Evolutionary conservation across 2,888 invertebrate species (phyloP).

Genomic region (Hedychridium roseum): DNA sequence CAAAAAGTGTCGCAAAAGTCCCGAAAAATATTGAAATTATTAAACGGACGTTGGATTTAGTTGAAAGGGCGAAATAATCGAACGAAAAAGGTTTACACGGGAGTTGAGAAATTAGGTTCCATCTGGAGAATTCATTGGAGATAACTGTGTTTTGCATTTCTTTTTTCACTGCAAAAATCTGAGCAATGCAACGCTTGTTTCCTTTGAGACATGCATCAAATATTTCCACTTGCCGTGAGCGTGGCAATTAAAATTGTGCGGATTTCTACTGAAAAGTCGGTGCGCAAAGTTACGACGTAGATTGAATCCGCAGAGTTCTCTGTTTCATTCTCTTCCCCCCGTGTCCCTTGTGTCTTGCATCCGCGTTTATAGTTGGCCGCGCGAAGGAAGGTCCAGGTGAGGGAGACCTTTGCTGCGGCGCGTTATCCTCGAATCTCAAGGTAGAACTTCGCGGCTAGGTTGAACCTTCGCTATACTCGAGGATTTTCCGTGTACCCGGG

Average conservation of each 20-base stretch:
- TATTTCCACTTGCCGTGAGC: neutral
- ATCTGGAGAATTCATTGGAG: too few species aligned
- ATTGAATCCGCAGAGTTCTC: neutral
- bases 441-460: constrained; percentile 26
- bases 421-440: constrained; percentile 32
- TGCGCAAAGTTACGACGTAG: constrained; percentile 6
- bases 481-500: constrained; percentile 1
- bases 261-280: constrained; percentile 2
- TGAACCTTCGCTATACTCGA: constrained; percentile 3
- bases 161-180: too few species aligned
- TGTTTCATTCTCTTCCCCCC: neutral
- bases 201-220: constrained; percentile 1
- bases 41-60: too few species aligned
- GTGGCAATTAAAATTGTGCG: constrained; percentile 8
- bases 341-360: neutral
- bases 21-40: too few species aligned
- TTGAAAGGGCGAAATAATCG: too few species aligned
- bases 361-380: constrained; percentile 8
- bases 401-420: constrained; percentile 9
- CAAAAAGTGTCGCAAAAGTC: too few species aligned
- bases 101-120: too few species aligned
- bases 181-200: too few species aligned
- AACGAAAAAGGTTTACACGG: too few species aligned
- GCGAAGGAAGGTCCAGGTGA: constrained; percentile 10
- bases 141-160: too few species aligned